These are phyloP conservation scores for Heliconius sara DNA, from an alignment of 2,888 invertebrate genomes.

Conservation along the genomic window DNA sequence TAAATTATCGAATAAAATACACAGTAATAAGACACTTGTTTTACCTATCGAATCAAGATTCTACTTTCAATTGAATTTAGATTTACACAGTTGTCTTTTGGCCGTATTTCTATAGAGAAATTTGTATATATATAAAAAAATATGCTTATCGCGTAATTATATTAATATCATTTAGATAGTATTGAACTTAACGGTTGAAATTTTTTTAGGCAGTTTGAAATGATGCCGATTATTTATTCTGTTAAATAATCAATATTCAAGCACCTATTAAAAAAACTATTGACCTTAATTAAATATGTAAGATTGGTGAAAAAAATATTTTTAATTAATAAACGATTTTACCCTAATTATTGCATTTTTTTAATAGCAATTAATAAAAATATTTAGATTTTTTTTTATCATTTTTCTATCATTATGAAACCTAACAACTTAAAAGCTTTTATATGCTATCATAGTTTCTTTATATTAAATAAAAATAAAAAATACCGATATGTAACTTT, in stretches of 20 bases:
- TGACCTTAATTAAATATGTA: not conserved
- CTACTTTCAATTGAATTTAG: constrained; percentile 3
- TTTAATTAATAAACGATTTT: not conserved
- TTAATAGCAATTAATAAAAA: no score
- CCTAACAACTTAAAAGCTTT: no score
- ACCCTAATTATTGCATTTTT: no score
- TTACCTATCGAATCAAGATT: not conserved
- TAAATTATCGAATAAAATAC: not conserved
- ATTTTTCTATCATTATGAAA: no score
- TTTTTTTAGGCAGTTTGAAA: not conserved
- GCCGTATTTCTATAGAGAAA: not conserved
- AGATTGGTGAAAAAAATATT: not conserved
- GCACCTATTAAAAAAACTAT: not conserved
- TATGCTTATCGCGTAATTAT: not conserved
- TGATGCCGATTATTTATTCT: not conserved
- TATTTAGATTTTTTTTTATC: no score
- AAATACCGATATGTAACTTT: not conserved
- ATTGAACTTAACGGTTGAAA: not conserved
- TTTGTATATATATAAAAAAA: not conserved
- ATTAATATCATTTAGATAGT: not conserved
- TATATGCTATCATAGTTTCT: no score
- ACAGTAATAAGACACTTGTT: not conserved
- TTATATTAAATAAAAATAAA: no score
- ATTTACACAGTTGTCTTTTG: constrained; percentile 14
- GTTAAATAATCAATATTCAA: constrained; percentile 7